phyloP scores from a whole-genome alignment of 2,113 vertebrate genomes.

The Myotis yumanensis region DNA sequence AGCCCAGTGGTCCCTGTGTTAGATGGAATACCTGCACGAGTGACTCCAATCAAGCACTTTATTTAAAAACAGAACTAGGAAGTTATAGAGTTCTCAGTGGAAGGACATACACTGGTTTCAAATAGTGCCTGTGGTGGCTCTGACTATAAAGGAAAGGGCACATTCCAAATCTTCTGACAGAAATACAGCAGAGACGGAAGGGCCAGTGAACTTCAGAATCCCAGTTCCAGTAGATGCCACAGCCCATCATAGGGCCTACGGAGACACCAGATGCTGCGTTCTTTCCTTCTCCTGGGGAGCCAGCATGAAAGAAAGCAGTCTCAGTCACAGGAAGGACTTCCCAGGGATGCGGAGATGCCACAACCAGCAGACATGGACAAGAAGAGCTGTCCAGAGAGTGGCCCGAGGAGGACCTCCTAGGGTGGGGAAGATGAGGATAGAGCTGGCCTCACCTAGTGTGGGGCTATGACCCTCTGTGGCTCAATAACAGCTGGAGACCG shows the following conservation, averaged over 20 bases:
- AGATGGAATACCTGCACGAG: neutral
- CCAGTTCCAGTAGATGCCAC: neutral
- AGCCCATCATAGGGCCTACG: neutral
- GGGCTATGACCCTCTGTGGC: neutral
- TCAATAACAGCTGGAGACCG: accelerated
- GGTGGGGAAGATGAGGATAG: neutral
- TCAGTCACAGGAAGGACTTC: neutral
- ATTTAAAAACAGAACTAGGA: neutral
- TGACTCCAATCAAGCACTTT: neutral
- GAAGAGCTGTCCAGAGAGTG: too few relatives aligned
- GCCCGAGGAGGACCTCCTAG: neutral
- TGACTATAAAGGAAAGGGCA: neutral
- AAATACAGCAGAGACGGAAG: accelerated
- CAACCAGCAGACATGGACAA: neutral
- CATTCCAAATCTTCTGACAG: neutral
- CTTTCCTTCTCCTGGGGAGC: neutral
- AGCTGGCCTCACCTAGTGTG: neutral
- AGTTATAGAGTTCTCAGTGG: neutral
- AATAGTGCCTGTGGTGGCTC: neutral
- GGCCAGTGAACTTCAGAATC: neutral
- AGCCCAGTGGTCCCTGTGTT: neutral
- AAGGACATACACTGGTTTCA: neutral
- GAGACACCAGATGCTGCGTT: accelerated
- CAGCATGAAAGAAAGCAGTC: neutral
- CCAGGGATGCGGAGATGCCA: neutral